Base-by-base conservation (phyloP, 1,140 invertebrate genomes). In the Brachionus rubens region DNA sequence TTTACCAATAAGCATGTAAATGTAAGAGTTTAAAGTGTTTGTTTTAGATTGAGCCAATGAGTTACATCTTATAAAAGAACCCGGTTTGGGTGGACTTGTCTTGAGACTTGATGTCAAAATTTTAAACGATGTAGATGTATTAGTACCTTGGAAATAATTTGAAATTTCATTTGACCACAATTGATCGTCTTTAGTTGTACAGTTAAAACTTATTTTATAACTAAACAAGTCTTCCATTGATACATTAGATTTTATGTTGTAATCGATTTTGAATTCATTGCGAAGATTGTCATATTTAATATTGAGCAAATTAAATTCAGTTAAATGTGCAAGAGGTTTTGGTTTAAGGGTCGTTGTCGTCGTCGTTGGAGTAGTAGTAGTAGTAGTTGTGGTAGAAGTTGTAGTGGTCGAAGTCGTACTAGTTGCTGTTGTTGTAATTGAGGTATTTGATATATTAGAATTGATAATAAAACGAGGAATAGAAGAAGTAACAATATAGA, bases 231-330 rank as follows among this genome's bases (percentile, higher is more conserved):
- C 24, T 43, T 43, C 30, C 12, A 14, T 30, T 10, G 54, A 30
- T 3, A 9, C 7, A 43, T 65, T 65, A 3, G 59, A 43, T 40
- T 16, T 41, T 14, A 65, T 65, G 6, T 7, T 12, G 28, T 43
- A 65, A 65, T 41, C 40, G 21, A 65, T 24, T 43, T 24, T 41
- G 24, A 65, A 65, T 21, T 65, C 40, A 43, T 65, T 43, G 41
- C 2, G 9, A 65, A 7, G 19, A 24, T 28, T 24, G 24, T 43
- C 41, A 24, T 21, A 65, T 1, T 24, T 24, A 24, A 65, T 65
- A 41, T 43, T 65, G 10, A 24, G 14, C 16, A 65, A 36, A 10
- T 65, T 65, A 28, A 65, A 65, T 9, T 65, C 36, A 26, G 59
- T 28, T 26, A 65, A 28, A 65, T 65, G 43, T 4, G 26, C 3